Evolutionary conservation across 1,140 invertebrate genomes (phyloP).

Genomic region (Pseudomyrmex pallidus): DNA sequence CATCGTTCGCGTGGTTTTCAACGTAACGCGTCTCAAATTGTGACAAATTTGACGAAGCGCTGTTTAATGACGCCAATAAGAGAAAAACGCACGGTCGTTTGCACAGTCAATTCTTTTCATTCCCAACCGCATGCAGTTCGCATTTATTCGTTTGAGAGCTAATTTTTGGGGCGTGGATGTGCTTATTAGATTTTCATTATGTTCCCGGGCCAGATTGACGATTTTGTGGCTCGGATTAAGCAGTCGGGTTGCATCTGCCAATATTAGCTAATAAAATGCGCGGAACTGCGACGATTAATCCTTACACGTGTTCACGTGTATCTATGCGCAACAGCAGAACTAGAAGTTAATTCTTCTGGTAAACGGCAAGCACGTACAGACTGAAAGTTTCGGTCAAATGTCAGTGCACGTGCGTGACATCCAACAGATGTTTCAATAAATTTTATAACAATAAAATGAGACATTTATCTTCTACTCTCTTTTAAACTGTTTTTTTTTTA

Average conservation of each 20-base stretch:
- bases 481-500: too few species aligned
- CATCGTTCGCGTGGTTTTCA: neutral
- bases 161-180: constrained; percentile 77
- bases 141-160: constrained; percentile 76
- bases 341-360: too few species aligned
- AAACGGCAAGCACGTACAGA: too few species aligned
- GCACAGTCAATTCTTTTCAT: constrained; percentile 68
- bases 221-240: constrained; percentile 77
- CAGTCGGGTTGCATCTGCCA: constrained; percentile 56
- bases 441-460: too few species aligned
- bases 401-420: too few species aligned
- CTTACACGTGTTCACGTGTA: too few species aligned
- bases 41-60: neutral
- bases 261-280: too few species aligned
- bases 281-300: too few species aligned
- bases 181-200: constrained; percentile 71
- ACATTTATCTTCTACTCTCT: too few species aligned
- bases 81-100: neutral
- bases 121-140: neutral
- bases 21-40: neutral
- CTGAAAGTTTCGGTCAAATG: too few species aligned
- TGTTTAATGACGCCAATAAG: neutral
- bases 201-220: constrained; percentile 77
- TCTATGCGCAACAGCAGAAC: too few species aligned
- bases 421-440: too few species aligned